Percentiles rank a stretch among this genome's conserved stretches.
phyloP scores from a whole-genome alignment of 2,888 invertebrate species.

The Lasiommata megera region DNA sequence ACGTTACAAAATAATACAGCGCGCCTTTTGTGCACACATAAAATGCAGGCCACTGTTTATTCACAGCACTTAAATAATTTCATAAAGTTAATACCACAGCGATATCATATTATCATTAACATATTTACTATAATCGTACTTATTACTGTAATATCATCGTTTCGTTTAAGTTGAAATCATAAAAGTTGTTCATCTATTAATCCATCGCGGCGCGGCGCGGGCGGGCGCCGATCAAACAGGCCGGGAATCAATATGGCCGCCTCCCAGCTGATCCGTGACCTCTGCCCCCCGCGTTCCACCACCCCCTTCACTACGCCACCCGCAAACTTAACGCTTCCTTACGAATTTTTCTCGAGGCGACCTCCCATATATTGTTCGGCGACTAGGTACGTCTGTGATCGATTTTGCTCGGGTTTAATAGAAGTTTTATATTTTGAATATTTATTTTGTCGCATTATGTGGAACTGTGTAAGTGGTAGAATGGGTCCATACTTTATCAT shows the following conservation, averaged over 20 bases:
- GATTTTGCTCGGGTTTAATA: constrained; percentile 24
- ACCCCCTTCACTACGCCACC: constrained; percentile 34
- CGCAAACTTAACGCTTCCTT: constrained; percentile 64
- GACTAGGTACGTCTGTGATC: constrained; percentile 22
- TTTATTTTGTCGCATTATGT: constrained; percentile 3
- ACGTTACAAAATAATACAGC: too few species aligned
- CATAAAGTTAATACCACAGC: not conserved
- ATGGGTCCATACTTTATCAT: too few species aligned
- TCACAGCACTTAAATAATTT: not conserved
- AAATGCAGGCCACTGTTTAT: not conserved
- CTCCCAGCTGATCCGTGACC: constrained; percentile 81
- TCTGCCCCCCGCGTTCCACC: constrained; percentile 58
- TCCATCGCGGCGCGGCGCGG: constrained; percentile 57
- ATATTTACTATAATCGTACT: constrained; percentile 14
- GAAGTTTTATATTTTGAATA: constrained; percentile 18
- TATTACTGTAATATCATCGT: constrained; percentile 28
- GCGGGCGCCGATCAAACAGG: constrained; percentile 78
- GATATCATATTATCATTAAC: not conserved
- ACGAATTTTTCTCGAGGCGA: constrained; percentile 51
- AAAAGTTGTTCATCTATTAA: constrained; percentile 80
- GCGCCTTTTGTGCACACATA: too few species aligned
- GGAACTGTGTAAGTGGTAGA: not conserved
- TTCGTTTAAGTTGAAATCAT: constrained; percentile 79
- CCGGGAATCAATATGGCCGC: constrained; percentile 80
- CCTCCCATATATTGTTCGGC: constrained; percentile 31